Base-by-base conservation (phyloP, 2,113 vertebrate genomes). In the Sinocyclocheilus anshuiensis region DNA sequence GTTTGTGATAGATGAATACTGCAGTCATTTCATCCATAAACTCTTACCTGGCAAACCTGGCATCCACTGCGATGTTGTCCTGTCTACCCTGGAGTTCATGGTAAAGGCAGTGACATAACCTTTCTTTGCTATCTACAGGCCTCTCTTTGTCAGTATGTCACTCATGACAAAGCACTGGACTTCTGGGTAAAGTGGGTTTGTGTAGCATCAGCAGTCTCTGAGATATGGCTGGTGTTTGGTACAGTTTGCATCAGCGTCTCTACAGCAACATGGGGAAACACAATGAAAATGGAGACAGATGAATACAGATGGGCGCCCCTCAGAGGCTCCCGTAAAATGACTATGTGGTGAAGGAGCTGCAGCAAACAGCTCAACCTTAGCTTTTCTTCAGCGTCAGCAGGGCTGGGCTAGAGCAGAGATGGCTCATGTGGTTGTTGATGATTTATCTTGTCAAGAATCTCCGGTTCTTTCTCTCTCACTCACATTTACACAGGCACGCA, bases 161-260 rank as follows among this genome's bases (percentile, higher is more conserved):
- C 76, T 61, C 39, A 59, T 85, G 87, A 90, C 86, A 86, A 84
- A 88, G 81, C 81, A 61, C 81, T n/a, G 76, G 57, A 48, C 83
- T 81, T 53, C 57, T 79, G 83, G 67, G 45, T 59, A 75, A 59
- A 82, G 87, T 69, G 59, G 22, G 61, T 88, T 90, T 90, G 80
- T 88, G 86, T 88, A 84, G 87, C 84, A 80, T 88, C 86, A 90
- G 89, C 87, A 85, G 42, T 88, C 74, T 69, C 39, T 29, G 57
- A 81, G 83, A 83, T 71, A 85, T 83, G 85, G 81, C 83, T 88
- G 85, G 81, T 75, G 65, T 87, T 88, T 83, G 74, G 87, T 69
- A 42, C 74, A 72, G 84, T 79, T 72, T 86, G 80, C 88, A 89
- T 89, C 75, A 87, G 84, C 74, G 69, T 59, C 81, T 83, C 29